These are phyloP conservation scores for Eupithecia abbreviata DNA, from an alignment of 2,888 invertebrate species.

Conservation along the genomic window DNA sequence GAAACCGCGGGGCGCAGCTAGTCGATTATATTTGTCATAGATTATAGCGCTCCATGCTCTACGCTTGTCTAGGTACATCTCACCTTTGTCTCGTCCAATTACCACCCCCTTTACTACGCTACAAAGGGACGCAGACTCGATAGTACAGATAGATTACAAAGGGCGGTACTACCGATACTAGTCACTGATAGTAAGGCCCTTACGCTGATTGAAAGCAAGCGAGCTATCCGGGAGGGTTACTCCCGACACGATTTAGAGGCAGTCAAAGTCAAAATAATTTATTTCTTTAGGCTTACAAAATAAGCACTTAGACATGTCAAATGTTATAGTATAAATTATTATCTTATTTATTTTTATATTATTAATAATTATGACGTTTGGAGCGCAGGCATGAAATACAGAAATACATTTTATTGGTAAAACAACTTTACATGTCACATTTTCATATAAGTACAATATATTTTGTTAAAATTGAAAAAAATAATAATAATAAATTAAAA, in stretches of 20 bases:
- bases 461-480: no score
- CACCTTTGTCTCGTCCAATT: constrained; percentile 1
- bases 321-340: no score
- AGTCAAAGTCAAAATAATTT: neutral
- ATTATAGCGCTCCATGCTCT: neutral
- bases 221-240: neutral
- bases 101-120: neutral
- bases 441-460: no score
- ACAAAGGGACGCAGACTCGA: constrained; percentile 3
- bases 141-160: neutral
- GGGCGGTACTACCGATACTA: constrained; percentile 4
- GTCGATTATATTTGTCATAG: no score
- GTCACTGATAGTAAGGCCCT: constrained; percentile 5
- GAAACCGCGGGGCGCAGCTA: no score
- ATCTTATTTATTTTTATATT: no score
- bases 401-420: no score
- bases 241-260: neutral
- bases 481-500: no score
- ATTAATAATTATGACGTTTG: neutral
- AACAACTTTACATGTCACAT: no score
- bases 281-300: no score
- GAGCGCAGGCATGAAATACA: neutral
- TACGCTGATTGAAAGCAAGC: constrained; percentile 9
- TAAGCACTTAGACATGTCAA: no score
- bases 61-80: neutral